Base-by-base conservation (phyloP, 1,140 invertebrate genomes). In the Diploscapter pachys region DNA sequence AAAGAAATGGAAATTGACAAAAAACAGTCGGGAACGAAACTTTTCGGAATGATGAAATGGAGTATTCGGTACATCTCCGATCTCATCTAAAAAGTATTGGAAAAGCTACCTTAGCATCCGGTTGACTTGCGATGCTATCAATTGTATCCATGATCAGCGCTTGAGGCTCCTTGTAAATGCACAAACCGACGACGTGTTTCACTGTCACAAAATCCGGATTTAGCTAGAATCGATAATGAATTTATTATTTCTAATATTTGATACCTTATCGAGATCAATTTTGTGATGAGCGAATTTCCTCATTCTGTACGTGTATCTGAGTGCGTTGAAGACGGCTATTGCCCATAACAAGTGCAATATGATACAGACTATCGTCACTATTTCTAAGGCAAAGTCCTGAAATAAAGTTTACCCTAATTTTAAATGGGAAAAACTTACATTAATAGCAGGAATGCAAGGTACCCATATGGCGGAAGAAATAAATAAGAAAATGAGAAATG, bases 131-230 rank as follows among this genome's bases (percentile, higher is more conserved):
- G 52, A 80, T 72, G 55, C 76, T 78, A 53, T 80, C 76, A 63
- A 80, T 62, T 5, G 80, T 80, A 52, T 80, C 72, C 62, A 78
- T 75, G 3, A 80, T 52, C 54, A 80, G 49, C 9, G 68, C 76
- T 4, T 81, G 11, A 4, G 80, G 80, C 62, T 80, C 80, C 57
- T 80, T 80, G 67, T 80, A 80, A 31, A 75, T 54, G 52, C 59
- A 70, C 13, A 80, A 76, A 9, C 79, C 76, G 4, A 80, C 80
- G 31, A 80, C 65, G 57, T 80, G 80, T 51, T 80, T 80, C 50
- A 80, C 71, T 51, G 65, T 65, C 48, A 76, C 31, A 31, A 31
- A 31, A 31, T 31, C 31, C 31, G 31, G 0, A 31, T 31, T 71
- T 4, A 49, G 49, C 6, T 53, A n/a, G 11, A 9, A 4, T 72